phyloP scores from a whole-genome alignment of 2,113 vertebrate genomes.

The Procapra przewalskii region DNA sequence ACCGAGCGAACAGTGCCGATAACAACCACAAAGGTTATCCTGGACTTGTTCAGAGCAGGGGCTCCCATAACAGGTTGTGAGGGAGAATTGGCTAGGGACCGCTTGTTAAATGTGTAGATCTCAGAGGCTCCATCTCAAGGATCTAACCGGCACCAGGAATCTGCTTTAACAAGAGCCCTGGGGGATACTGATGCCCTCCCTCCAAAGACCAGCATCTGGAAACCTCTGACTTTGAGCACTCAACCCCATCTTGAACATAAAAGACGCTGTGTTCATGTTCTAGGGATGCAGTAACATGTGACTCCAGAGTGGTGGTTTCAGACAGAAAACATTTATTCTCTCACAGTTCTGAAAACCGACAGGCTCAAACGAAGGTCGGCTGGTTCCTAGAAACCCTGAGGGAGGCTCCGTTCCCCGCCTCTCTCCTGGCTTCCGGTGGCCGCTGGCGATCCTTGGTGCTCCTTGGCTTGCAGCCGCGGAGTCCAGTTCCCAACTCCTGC shows the following conservation, averaged over 20 bases:
- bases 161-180: not conserved
- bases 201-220: not conserved
- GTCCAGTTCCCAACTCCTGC: not conserved
- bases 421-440: not conserved
- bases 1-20: not conserved
- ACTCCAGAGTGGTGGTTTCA: not conserved
- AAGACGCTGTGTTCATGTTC: not conserved
- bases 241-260: not conserved
- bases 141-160: not conserved
- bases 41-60: not conserved
- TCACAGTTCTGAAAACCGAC: not conserved
- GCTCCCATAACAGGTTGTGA: not conserved
- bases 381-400: not conserved
- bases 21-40: rapidly evolving
- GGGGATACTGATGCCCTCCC: too few relatives aligned
- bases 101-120: not conserved
- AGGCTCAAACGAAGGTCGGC: not conserved
- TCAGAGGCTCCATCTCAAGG: not conserved
- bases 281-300: not conserved
- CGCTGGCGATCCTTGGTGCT: rapidly evolving
- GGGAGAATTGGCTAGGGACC: not conserved
- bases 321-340: not conserved
- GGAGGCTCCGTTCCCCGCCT: rapidly evolving
- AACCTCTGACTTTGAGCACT: not conserved
- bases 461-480: rapidly evolving